phyloP scores from a whole-genome alignment of 2,797 vertebrate genomes.

The Melanotaenia maccullochi region DNA sequence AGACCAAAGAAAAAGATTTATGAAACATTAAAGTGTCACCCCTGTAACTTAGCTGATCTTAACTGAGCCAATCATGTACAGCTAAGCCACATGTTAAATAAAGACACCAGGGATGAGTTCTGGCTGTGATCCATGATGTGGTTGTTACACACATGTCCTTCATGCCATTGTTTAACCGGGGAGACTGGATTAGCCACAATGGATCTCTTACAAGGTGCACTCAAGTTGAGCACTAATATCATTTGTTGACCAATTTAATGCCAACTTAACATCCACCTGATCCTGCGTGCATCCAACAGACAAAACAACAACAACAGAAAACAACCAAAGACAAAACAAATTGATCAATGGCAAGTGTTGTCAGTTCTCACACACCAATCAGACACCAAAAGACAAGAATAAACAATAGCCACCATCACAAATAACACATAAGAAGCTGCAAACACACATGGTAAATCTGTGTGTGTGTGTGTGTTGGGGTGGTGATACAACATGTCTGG shows the following conservation, averaged over 20 bases:
- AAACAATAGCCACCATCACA: conserved; percentile 60
- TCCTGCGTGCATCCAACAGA: conserved; percentile 72
- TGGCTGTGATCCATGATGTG: background rate
- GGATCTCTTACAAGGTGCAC: background rate
- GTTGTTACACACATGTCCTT: background rate
- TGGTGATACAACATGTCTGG: conserved; percentile 19
- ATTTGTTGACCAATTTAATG: background rate
- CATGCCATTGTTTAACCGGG: background rate
- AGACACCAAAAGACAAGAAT: conserved; percentile 53
- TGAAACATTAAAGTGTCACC: too few relatives aligned
- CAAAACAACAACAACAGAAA: conserved; percentile 52
- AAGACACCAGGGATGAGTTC: background rate
- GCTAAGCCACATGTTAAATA: too few relatives aligned
- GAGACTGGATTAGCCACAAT: background rate
- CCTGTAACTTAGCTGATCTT: too few relatives aligned
- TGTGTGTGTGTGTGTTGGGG: conserved; percentile 34
- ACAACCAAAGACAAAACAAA: conserved; percentile 53
- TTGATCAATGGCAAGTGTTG: conserved; percentile 67
- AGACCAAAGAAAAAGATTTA: too few relatives aligned
- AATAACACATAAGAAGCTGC: conserved; percentile 65
- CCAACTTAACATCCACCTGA: conserved; percentile 69
- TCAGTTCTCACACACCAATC: conserved; percentile 77
- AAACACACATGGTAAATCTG: conserved; percentile 31
- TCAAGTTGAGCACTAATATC: background rate
- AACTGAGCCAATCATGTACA: too few relatives aligned